A percentile compares a stretch with the other conserved stretches of the same genome.
Conservation (phyloP, 1,140 invertebrate genomes). For the Drosophila seguyi region DNA sequence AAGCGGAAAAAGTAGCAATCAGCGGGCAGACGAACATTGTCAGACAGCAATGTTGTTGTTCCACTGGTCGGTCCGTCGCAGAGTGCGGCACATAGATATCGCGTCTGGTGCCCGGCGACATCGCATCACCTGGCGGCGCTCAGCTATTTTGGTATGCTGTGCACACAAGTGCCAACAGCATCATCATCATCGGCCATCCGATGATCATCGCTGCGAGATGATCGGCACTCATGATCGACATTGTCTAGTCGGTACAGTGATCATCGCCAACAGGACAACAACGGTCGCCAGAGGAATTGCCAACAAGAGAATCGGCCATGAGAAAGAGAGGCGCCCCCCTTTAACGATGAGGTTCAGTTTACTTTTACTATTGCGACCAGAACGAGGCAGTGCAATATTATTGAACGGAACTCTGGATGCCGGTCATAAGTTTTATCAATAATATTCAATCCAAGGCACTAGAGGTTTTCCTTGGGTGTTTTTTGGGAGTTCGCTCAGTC, state of each 20-base stretch:
- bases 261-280: conserved; percentile 49
- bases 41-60: conserved; percentile 62
- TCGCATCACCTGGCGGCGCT: conserved; percentile 76
- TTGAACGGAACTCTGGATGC: conserved; percentile 39
- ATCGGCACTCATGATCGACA: conserved; percentile 61
- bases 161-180: conserved; percentile 72
- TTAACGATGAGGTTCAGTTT: conserved; percentile 30
- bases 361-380: conserved; percentile 46
- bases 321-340: conserved; percentile 13
- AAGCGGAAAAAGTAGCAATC: conserved; percentile 52
- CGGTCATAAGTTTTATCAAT: conserved; percentile 81
- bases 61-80: conserved; percentile 41
- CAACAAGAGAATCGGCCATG: conserved; percentile 20
- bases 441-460: conserved; percentile 77
- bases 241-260: conserved; percentile 63
- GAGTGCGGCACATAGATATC: conserved; percentile 15
- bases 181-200: conserved; percentile 38
- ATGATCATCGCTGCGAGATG: conserved; percentile 51
- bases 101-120: conserved; percentile 66
- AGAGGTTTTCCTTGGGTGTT: conserved; percentile 33
- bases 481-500: conserved; percentile 65
- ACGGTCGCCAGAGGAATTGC: conserved; percentile 58
- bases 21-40: conserved; percentile 50
- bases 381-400: conserved; percentile 33
- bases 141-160: conserved; percentile 73